Conservation (phyloP, 2,113 vertebrate genomes). For the Gambusia holbrooki region DNA sequence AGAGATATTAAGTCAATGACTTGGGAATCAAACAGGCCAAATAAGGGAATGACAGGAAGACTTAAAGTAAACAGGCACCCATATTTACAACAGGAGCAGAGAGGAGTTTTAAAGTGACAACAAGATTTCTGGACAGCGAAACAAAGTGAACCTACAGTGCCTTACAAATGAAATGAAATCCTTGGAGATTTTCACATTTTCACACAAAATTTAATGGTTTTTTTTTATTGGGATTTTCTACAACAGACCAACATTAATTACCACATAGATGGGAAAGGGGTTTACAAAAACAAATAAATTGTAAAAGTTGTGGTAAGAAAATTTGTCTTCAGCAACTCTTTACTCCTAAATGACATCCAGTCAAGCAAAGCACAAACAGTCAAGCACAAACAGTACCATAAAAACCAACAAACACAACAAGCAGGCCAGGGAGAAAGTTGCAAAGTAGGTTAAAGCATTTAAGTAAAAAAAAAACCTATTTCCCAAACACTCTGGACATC, state of each 20-base stretch:
- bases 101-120: constrained; percentile 34
- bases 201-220: background rate
- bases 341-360: background rate
- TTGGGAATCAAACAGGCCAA: background rate
- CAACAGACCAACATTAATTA: background rate
- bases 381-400: too few species aligned
- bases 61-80: background rate
- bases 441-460: too few species aligned
- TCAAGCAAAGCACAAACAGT: too few species aligned
- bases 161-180: background rate
- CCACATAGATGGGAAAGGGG: background rate
- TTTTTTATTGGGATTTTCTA: background rate
- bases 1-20: background rate
- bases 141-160: background rate
- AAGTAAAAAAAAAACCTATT: too few species aligned
- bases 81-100: constrained; percentile 26
- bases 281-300: background rate
- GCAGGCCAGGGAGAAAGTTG: too few species aligned
- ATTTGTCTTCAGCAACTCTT: background rate
- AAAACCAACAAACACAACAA: too few species aligned
- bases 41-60: constrained; percentile 1
- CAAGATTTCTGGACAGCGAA: constrained; percentile 20
- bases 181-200: background rate
- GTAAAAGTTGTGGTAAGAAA: background rate
- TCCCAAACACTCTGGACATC: too few species aligned